Evolutionary conservation across 2,113 vertebrate species (phyloP).

Genomic region (Brachionichthys hirsutus): DNA sequence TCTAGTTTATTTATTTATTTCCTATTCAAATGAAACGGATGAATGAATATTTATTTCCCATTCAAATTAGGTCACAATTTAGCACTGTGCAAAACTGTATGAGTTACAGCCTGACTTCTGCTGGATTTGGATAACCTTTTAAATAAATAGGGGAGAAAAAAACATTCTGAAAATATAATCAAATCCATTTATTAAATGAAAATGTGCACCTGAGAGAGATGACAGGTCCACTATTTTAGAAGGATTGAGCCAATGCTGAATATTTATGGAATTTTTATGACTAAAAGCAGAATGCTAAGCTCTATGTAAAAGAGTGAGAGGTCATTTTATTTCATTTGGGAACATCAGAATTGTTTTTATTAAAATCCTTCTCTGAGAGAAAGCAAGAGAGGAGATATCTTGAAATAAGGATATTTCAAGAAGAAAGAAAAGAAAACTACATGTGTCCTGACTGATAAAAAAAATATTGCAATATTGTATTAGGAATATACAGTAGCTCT

Average conservation of each 20-base stretch:
- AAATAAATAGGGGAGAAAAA: not conserved
- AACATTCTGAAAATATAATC: not conserved
- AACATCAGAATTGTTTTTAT: not conserved
- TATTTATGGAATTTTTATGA: too few relatives aligned
- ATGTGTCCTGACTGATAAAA: conserved; percentile 2
- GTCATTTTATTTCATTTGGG: conserved; percentile 16
- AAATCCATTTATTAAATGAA: not conserved
- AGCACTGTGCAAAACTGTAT: not conserved
- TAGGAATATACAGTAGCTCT: too few relatives aligned
- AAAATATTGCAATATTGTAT: too few relatives aligned
- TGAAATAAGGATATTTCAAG: not conserved
- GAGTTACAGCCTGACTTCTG: not conserved
- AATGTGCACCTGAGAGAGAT: not conserved
- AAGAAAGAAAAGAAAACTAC: not conserved
- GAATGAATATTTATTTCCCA: not conserved
- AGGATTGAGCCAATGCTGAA: not conserved
- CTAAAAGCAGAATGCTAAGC: not conserved
- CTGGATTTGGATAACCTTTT: not conserved
- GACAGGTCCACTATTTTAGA: not conserved
- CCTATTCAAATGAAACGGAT: too few relatives aligned
- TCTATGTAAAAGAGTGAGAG: not conserved
- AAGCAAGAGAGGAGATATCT: not conserved
- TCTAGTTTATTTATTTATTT: too few relatives aligned
- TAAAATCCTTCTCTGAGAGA: not conserved
- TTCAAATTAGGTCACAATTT: not conserved